phyloP scores from a whole-genome alignment of 2,888 invertebrate genomes.

The Dione juno region DNA sequence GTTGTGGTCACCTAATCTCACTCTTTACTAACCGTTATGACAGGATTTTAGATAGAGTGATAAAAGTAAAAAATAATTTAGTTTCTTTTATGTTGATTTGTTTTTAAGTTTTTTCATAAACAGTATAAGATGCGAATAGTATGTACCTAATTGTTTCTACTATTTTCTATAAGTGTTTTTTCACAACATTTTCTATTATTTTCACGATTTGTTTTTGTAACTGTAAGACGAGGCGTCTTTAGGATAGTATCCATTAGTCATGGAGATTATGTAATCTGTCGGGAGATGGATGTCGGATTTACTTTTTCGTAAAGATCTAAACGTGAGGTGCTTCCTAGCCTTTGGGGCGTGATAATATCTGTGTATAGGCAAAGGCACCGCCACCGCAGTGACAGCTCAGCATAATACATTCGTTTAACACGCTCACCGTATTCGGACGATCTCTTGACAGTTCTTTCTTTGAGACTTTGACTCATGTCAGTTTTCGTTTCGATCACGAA shows the following conservation, averaged over 20 bases:
- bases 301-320: constrained; percentile 48
- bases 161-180: not conserved
- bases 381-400: constrained; percentile 68
- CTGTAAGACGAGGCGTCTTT: not conserved
- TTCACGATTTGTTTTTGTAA: not conserved
- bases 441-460: constrained; percentile 72
- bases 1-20: constrained; percentile 77
- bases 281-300: constrained; percentile 38
- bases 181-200: not conserved
- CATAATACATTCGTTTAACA: constrained; percentile 81
- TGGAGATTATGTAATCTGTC: constrained; percentile 37
- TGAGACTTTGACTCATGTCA: constrained; percentile 38
- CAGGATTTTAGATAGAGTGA: constrained; percentile 75
- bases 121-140: not conserved
- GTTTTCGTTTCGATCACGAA: constrained; percentile 34
- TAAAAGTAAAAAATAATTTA: constrained; percentile 57
- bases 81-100: constrained; percentile 41
- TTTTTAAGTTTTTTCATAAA: not conserved
- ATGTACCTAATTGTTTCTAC: not conserved
- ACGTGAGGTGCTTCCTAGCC: constrained; percentile 66
- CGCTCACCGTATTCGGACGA: constrained; percentile 76
- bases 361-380: constrained; percentile 68
- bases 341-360: constrained; percentile 68
- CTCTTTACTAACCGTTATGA: constrained; percentile 82
- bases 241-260: constrained; percentile 36